Evolutionary conservation across 2,888 invertebrate genomes (phyloP).

Genomic region (Hoplodrina ambigua): DNA sequence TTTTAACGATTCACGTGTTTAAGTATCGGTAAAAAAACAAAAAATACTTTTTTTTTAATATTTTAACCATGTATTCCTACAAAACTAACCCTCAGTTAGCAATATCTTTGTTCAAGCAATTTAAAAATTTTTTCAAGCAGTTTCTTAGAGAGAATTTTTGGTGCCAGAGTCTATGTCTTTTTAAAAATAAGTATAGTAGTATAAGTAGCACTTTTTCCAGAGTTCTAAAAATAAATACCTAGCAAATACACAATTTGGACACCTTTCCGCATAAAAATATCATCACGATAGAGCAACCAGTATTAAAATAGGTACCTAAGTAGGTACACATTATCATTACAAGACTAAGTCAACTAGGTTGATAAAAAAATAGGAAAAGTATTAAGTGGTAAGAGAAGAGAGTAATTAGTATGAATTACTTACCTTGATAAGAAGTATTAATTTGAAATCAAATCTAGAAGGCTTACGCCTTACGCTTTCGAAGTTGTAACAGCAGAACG

Average conservation of each 20-base stretch:
- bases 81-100: conserved; percentile 11
- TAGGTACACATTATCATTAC: no score
- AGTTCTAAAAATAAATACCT: no score
- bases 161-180: conserved; percentile 1
- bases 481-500: conserved; percentile 9
- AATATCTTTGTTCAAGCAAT: no score
- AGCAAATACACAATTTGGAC: conserved; percentile 12
- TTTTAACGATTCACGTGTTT: no score
- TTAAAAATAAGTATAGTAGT: no score
- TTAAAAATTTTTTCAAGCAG: no score
- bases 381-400: conserved; percentile 3
- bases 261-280: conserved; percentile 12
- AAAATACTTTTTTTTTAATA: no score
- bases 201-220: conserved; percentile 10
- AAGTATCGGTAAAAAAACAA: neutral
- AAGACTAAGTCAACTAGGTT: no score
- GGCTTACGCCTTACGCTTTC: neutral
- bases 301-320: conserved; percentile 13
- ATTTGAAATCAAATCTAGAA: conserved; percentile 4
- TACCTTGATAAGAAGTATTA: conserved; percentile 3
- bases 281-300: conserved; percentile 12
- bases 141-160: neutral
- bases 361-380: no score
- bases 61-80: neutral
- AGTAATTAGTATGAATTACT: no score